These are phyloP conservation scores for Neoarius graeffei DNA, from an alignment of 2,113 vertebrate genomes.

Conservation along the genomic window DNA sequence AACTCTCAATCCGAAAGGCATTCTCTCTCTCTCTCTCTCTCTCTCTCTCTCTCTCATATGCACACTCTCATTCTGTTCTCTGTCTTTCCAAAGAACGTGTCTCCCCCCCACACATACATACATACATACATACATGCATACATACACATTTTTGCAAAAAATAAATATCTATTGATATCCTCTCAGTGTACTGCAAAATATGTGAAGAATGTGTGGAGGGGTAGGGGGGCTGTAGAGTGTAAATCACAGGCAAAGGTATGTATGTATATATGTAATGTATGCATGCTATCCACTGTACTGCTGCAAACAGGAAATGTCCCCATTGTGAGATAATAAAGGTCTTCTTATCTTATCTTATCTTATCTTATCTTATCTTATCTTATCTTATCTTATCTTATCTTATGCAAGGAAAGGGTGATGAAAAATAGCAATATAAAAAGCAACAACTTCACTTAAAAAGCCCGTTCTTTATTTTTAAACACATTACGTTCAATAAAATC, in stretches of 20 bases:
- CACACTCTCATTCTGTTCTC: background rate
- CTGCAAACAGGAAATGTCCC: too few species aligned
- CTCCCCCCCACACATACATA: slow-evolving; percentile 46
- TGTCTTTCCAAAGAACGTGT: background rate
- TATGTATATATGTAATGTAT: background rate
- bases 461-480: background rate
- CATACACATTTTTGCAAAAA: slow-evolving; percentile 19
- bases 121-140: slow-evolving; percentile 24
- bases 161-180: slow-evolving; percentile 42
- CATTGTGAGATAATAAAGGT: too few species aligned
- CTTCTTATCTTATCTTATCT: too few species aligned
- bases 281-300: background rate
- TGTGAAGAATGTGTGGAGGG: slow-evolving; percentile 17
- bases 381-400: too few species aligned
- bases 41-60: slow-evolving; percentile 15
- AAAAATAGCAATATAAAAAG: background rate
- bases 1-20: slow-evolving; percentile 61
- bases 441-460: too few species aligned
- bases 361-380: too few species aligned
- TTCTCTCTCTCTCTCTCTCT: slow-evolving; percentile 25
- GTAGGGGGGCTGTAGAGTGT: background rate
- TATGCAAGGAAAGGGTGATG: too few species aligned
- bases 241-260: slow-evolving; percentile 27
- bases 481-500: background rate
- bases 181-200: slow-evolving; percentile 21